These are phyloP conservation scores for Aphis gossypii DNA, from an alignment of 1,140 invertebrate species.

Conservation along the genomic window DNA sequence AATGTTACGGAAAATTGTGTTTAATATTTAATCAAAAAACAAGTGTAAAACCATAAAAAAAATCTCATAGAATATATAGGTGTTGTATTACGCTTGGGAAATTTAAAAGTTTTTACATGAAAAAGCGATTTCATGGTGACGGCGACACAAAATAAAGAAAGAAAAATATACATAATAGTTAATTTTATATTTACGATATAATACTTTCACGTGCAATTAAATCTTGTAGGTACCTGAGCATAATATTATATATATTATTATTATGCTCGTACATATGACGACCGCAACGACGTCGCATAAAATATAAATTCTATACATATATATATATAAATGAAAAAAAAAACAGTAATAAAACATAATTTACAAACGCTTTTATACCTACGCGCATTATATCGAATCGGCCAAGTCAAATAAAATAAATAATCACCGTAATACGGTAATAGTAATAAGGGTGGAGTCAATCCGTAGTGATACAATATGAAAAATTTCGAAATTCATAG, in stretches of 20 bases:
- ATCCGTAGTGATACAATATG: not conserved
- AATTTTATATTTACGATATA: not conserved
- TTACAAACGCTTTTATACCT: not conserved
- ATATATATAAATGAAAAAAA: not conserved
- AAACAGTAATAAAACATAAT: not conserved
- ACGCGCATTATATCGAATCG: not conserved
- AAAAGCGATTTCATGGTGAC: slow-evolving; percentile 31
- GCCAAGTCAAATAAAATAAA: not conserved
- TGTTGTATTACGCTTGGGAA: slow-evolving; percentile 42
- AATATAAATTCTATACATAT: not conserved
- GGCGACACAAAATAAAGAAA: not conserved
- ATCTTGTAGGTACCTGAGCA: not conserved
- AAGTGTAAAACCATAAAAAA: slow-evolving; percentile 25
- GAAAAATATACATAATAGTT: not conserved
- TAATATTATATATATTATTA: not conserved
- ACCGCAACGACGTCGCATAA: not conserved
- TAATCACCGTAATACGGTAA: not conserved
- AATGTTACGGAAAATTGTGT: not conserved
- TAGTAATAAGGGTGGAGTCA: not conserved
- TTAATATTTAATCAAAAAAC: slow-evolving; percentile 43
- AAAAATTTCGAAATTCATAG: not conserved
- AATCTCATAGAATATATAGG: not conserved
- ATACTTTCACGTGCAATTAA: slow-evolving; percentile 13
- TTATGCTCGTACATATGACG: not conserved
- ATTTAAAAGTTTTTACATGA: slow-evolving; percentile 42